Evolutionary conservation across 2,797 vertebrate species (phyloP), one percentile per base, ranked within the genome.

Genomic region (Tympanoctomys barrerae): DNA sequence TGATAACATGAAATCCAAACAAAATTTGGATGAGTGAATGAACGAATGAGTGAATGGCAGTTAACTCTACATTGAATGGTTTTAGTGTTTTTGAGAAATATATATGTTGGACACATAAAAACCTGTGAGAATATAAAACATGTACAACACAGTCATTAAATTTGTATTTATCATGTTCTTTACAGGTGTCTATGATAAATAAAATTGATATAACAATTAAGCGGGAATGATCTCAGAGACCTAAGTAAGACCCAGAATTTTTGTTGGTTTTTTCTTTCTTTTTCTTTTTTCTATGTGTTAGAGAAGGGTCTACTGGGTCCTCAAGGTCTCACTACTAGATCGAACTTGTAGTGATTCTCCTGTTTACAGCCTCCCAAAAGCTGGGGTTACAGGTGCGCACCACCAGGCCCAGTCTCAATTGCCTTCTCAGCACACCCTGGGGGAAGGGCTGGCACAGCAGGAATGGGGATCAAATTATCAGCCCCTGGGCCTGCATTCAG

Each of bases 21-120:
- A 59, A 89, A 89, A 80, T 18, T 22, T 95, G 42, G 61, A 88
- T 92, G 36, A 85, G 71, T 31, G 28, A 81, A n/a, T 84, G 70
- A 73, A 42, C 14, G 24, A 28, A 46, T 28, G 49, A 77, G 49
- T 52, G 24, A 79, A 70, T 36, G 49, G 49, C 49, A 28, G 16
- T 86, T 36, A 66, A 21, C 82, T 89, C 39, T 26, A 52, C 12
- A 90, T 4, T 80, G 26, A 22, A 93, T 26, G 21, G 66, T 39
- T 90, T 86, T 26, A 81, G 49, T 19, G 81, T 73, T 19, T 75
- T 33, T 66, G 57, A 79, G 36, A 89, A 90, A 93, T 39, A 24
- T 81, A 33, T 79, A 19, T 66, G 46, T 66, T 26, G 9, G 66
- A 89, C 4, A 33, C 36, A 57, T 80, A 86, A 90, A 85, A 46